These are phyloP conservation scores for Philereme transversata DNA, from an alignment of 2,888 invertebrate genomes.

Conservation along the genomic window DNA sequence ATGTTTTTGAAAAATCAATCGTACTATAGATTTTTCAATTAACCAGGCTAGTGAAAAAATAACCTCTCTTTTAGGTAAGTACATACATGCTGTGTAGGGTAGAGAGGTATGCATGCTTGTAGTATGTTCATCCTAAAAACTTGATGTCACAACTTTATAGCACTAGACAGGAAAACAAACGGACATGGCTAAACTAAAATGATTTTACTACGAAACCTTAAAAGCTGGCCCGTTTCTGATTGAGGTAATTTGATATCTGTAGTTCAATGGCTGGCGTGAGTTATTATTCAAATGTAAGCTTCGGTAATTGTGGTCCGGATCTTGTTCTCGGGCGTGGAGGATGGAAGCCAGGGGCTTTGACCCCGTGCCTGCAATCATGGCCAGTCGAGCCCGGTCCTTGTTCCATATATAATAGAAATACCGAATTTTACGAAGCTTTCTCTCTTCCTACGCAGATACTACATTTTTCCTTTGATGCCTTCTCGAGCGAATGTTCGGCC, in stretches of 20 bases:
- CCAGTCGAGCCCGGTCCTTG: conserved; percentile 31
- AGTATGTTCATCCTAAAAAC: too few species aligned
- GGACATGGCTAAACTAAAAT: too few species aligned
- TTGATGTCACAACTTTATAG: too few species aligned
- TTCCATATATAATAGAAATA: conserved; percentile 24
- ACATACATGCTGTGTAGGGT: too few species aligned
- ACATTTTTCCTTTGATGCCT: conserved; percentile 15
- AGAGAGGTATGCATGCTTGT: too few species aligned
- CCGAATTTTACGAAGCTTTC: conserved; percentile 13
- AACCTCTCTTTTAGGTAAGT: too few species aligned
- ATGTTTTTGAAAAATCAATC: too few species aligned
- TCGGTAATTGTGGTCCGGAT: conserved; percentile 40
- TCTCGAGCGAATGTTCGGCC: conserved; percentile 11
- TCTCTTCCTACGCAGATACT: conserved; percentile 15
- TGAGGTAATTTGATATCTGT: conserved; percentile 39
- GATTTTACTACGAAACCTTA: background rate
- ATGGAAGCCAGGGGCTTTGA: conserved; percentile 59
- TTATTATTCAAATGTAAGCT: conserved; percentile 41
- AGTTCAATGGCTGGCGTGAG: conserved; percentile 35
- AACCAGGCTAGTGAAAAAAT: too few species aligned
- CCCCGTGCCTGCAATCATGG: conserved; percentile 63
- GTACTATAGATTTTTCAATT: too few species aligned
- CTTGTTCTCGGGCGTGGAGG: conserved; percentile 34
- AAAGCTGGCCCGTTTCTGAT: conserved; percentile 28
- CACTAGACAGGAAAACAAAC: too few species aligned